Base-by-base conservation (phyloP, 2,113 vertebrate species). In the Acanthisitta chloris region DNA sequence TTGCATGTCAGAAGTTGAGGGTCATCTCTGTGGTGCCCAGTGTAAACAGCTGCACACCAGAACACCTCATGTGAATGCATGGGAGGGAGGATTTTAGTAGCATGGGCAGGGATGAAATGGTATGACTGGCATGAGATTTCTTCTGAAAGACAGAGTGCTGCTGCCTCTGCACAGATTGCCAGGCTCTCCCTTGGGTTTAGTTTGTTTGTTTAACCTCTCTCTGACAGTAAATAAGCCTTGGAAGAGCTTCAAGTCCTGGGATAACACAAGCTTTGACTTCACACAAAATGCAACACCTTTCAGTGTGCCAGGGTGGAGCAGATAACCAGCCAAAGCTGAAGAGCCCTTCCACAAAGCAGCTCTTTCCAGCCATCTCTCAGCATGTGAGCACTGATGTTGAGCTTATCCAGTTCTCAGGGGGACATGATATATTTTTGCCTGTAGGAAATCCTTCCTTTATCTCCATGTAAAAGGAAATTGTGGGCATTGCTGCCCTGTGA, bases 401-500 rank as follows among this genome's bases (percentile, higher is more conserved):
- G 24, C 13, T 85, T 85, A 88, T 28, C 33, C 1, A 2, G 1
- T 45, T 59, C 71, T 90, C 29, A 28, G 29, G 26, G 9, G 28
- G 12, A 19, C 31, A 74, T 74, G 40, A 33, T 65, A 66, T 31
- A n/a, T 36, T 80, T 93, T 78, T 79, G 31, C 54, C 45, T 0
- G 3, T 66, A 95, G 88, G 76, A 96, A 92, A 96, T 45, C 8
- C 26, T 93, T 94, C 84, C 70, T 94, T 96, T 91, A 69, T 83
- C 42, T 76, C 45, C 80, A 18, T 78, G 77, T 78, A 58, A 83
- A 97, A 92, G 38, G 71, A 86, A 94, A 92, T 64, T 8, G 6
- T 24, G 18, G 49, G 36, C 42, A 87, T 33, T 64, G 23, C 40
- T 91, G 59, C 59, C 65, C 49, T 91, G 79, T 90, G 78, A 90